Percentiles rank a stretch among this genome's conserved stretches.
Evolutionary conservation across 2,113 vertebrate genomes (phyloP).

Genomic region (Talpa occidentalis): DNA sequence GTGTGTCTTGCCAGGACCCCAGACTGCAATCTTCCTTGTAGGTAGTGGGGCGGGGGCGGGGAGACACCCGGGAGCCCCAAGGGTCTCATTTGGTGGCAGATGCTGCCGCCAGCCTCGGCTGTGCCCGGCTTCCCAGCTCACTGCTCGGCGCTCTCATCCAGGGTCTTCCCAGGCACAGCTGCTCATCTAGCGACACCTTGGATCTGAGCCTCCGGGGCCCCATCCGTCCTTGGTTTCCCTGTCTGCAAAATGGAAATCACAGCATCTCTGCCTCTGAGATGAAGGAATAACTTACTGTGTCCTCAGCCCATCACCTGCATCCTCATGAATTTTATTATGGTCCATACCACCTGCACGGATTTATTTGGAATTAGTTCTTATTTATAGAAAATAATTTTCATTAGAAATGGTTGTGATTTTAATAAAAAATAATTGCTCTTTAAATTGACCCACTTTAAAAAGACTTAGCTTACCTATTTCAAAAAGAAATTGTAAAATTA

Average conservation of each 20-base stretch:
- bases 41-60: neutral
- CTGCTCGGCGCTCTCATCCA: accelerated
- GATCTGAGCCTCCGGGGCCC: neutral
- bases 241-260: neutral
- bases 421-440: neutral
- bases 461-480: too few species aligned
- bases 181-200: neutral
- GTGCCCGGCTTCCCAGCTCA: neutral
- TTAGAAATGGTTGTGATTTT: neutral
- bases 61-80: neutral
- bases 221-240: conserved; percentile 9
- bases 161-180: neutral
- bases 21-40: neutral
- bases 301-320: neutral
- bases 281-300: neutral
- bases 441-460: neutral
- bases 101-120: neutral
- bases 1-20: neutral
- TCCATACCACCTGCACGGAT: neutral
- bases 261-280: neutral
- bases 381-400: neutral
- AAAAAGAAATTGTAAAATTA: neutral
- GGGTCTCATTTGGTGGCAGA: conserved; percentile 39
- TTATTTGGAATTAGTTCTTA: neutral
- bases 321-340: neutral